Evolutionary conservation across 2,888 invertebrate genomes (phyloP).

Genomic region (Troilus luridus): DNA sequence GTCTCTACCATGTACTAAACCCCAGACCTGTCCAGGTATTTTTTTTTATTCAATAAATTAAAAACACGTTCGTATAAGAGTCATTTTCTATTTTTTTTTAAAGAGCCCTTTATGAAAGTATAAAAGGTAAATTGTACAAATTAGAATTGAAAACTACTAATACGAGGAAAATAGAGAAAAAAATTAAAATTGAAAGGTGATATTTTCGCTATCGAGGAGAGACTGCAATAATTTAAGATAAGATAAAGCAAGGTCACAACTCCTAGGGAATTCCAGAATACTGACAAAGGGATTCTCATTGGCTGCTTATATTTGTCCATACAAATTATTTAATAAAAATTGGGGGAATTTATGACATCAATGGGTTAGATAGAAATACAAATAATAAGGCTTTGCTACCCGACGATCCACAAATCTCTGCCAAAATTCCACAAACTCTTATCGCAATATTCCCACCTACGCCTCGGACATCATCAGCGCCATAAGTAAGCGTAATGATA

Average conservation of each 20-base stretch:
- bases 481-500: too few relatives aligned
- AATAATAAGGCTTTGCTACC: too few relatives aligned
- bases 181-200: not conserved
- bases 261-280: not conserved
- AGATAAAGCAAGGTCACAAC: not conserved
- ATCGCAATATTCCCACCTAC: too few relatives aligned
- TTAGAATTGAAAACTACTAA: not conserved
- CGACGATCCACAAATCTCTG: too few relatives aligned
- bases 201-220: not conserved
- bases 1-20: too few relatives aligned
- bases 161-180: not conserved
- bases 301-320: not conserved
- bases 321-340: not conserved
- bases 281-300: not conserved
- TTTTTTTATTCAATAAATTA: too few relatives aligned
- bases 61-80: too few relatives aligned
- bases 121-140: not conserved
- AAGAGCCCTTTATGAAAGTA: too few relatives aligned
- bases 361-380: not conserved
- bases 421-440: not conserved
- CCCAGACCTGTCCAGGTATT: too few relatives aligned
- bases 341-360: not conserved
- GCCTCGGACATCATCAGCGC: too few relatives aligned
- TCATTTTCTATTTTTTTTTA: too few relatives aligned
- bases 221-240: not conserved